Percentiles rank a stretch among this genome's conserved stretches.
These are phyloP conservation scores for Mormyrus iriodes DNA, from an alignment of 2,113 vertebrate genomes.

Conservation along the genomic window DNA sequence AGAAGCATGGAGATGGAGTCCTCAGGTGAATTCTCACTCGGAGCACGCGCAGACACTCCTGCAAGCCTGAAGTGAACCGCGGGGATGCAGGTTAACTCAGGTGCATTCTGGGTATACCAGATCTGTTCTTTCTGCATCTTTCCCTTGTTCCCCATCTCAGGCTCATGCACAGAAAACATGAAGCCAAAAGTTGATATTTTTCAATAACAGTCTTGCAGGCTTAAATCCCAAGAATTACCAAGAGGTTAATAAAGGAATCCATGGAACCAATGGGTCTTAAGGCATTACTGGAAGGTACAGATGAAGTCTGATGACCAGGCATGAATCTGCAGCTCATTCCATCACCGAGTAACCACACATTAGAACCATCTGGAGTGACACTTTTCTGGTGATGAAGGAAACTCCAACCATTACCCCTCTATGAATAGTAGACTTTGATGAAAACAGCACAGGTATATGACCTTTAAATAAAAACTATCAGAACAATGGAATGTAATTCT, in stretches of 20 bases:
- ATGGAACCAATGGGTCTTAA: not conserved
- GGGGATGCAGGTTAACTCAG: not conserved
- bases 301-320: not conserved
- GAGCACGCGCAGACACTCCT: not conserved
- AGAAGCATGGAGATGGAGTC: not conserved
- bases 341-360: not conserved
- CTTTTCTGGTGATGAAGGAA: not conserved
- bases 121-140: not conserved
- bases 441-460: no score
- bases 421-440: not conserved
- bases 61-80: not conserved
- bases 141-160: not conserved
- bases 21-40: not conserved
- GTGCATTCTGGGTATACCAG: not conserved
- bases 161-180: not conserved
- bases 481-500: not conserved
- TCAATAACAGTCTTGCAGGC: not conserved
- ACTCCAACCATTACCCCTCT: not conserved
- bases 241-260: not conserved
- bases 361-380: not conserved
- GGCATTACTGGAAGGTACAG: not conserved
- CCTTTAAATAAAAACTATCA: no score
- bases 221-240: not conserved
- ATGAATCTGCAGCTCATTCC: not conserved
- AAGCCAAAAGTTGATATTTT: not conserved